phyloP scores from a whole-genome alignment of 2,113 vertebrate genomes.

The Albula goreensis region DNA sequence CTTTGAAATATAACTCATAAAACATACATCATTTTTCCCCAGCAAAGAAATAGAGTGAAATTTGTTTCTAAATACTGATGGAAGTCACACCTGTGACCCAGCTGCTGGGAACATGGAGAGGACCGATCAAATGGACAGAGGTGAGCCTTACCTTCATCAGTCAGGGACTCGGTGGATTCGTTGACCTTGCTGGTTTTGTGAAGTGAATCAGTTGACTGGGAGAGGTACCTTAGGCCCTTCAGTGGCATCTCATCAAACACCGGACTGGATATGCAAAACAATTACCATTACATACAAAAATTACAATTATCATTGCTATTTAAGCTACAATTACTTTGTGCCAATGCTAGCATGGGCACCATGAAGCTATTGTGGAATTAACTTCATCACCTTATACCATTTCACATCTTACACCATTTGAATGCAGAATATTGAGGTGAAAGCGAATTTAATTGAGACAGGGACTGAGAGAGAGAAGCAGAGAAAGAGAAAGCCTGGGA shows the following conservation, averaged over 20 bases:
- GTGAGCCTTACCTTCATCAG: constrained; percentile 84
- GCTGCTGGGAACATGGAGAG: not conserved
- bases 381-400: too few species aligned
- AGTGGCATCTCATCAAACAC: constrained; percentile 87
- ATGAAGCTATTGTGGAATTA: too few species aligned
- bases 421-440: too few species aligned
- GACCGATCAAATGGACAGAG: not conserved
- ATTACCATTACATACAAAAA: not conserved
- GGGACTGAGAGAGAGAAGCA: not conserved
- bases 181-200: constrained; percentile 88
- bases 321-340: not conserved
- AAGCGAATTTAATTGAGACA: not conserved
- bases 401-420: too few species aligned
- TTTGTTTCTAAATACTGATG: not conserved
- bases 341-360: too few species aligned
- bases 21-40: not conserved
- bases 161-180: constrained; percentile 90
- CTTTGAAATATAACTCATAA: not conserved
- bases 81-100: not conserved
- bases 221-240: constrained; percentile 83
- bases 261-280: constrained; percentile 67
- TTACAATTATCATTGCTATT: not conserved
- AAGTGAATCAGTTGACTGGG: constrained; percentile 93
- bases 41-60: not conserved
- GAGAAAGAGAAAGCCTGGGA: too few species aligned